Base-by-base conservation (phyloP, 2,797 vertebrate genomes). In the Lemur catta region DNA sequence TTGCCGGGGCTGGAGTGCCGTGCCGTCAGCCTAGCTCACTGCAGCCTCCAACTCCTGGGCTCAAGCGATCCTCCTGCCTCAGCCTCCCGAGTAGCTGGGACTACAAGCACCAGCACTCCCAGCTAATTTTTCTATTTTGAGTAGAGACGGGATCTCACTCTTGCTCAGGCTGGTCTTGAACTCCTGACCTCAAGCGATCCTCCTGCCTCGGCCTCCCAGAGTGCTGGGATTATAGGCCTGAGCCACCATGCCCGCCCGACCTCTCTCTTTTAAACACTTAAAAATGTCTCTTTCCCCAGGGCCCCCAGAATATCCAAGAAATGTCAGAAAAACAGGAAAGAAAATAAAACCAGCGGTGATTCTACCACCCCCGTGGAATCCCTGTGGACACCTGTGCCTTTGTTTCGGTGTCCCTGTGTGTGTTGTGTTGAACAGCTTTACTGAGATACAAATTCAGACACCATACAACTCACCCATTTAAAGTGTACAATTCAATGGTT, bases 21-120 rank as follows among this genome's bases (percentile, higher is more conserved):
- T 50, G 46, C 46, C 2, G 0, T 0, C 30, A 50, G 13, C 46
- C 4, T 10, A 1, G 46, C 46, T 61, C 74, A 76, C 30, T 13
- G 30, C 30, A 50, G 11, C 18, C 46, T 50, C 74, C 0, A 20
- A 48, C 46, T 50, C 30, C 46, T n/a, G 46, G 46, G 46, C 33
- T 50, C 46, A 50, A 13, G 30, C 0, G 1, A 24, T 50, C 33
- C 46, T 76, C 30, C 5, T n/a, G 46, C 10, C 46, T 76, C 33
- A n/a, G 74, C 30, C 46, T 76, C 46, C 74, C 0, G 10, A 50
- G 33, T 13, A 52, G 46, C 74, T 13, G 74, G 18, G 18, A 76
- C 18, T n/a, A 13, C 18, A 52, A 3, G 48, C 1, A 0, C 11
- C 46, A 52, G 30, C 20, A 52, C 10, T 1, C 33, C 46, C 0